These are phyloP conservation scores for Discoglossus pictus DNA, from an alignment of 2,797 vertebrate species.

Conservation along the genomic window DNA sequence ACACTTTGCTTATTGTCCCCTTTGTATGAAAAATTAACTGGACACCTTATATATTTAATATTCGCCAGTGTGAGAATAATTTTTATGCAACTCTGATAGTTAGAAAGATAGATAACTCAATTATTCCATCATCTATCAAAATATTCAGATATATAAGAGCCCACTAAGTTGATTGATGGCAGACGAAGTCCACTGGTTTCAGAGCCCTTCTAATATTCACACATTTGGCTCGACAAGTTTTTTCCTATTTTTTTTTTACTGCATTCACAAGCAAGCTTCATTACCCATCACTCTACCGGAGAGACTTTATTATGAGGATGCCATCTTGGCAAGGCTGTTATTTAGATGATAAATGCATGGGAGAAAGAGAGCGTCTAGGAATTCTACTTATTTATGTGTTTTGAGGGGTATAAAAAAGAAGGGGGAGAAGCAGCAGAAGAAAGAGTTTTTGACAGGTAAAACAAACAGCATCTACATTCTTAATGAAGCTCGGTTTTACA, in stretches of 20 bases:
- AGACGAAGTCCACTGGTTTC: constrained; percentile 87
- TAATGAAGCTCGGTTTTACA: constrained; percentile 82
- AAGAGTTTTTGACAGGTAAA: constrained; percentile 84
- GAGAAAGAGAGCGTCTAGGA: constrained; percentile 70
- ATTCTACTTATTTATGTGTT: constrained; percentile 67
- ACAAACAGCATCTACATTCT: constrained; percentile 84
- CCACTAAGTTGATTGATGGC: constrained; percentile 97
- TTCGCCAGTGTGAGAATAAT: constrained; percentile 97
- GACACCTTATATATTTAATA: constrained; percentile 95
- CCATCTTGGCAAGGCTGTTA: constrained; percentile 98
- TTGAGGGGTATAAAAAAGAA: constrained; percentile 43
- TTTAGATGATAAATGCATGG: constrained; percentile 97
- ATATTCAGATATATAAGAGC: constrained; percentile 85
- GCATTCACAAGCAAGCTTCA: constrained; percentile 96
- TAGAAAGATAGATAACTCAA: constrained; percentile 99
- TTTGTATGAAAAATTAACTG: constrained; percentile 91
- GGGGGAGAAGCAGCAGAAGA: constrained; percentile 47
- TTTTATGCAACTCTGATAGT: constrained; percentile 98
- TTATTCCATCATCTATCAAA: constrained; percentile 97
- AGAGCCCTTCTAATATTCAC: constrained; percentile 87
- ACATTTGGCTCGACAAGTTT: constrained; percentile 92
- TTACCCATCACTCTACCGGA: constrained; percentile 98
- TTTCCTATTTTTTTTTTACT: constrained; percentile 67
- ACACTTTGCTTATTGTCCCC: constrained; percentile 75
- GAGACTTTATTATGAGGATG: constrained; percentile 98